These are phyloP conservation scores for Nasonovia ribisnigri DNA, from an alignment of 2,888 invertebrate genomes.

Conservation along the genomic window DNA sequence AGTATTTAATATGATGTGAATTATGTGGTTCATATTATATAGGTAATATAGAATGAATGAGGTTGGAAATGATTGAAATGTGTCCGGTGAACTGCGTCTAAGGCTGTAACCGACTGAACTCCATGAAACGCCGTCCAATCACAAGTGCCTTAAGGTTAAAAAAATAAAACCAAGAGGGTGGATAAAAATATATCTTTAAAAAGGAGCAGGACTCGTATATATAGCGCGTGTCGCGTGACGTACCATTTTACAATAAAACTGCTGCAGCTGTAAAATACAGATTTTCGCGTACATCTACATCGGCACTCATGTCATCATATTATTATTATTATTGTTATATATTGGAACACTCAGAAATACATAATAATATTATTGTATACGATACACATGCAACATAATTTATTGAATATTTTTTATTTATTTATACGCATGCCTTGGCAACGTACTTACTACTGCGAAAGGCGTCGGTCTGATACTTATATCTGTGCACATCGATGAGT, in stretches of 20 bases:
- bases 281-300: not conserved
- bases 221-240: not conserved
- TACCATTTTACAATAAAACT: not conserved
- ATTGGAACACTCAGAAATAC: not conserved
- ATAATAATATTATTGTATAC: not conserved
- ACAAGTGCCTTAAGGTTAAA: too few species aligned
- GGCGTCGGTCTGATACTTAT: not conserved
- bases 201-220: not conserved
- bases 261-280: not conserved
- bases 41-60: too few species aligned
- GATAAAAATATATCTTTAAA: too few species aligned
- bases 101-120: too few species aligned
- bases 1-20: too few species aligned
- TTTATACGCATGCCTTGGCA: not conserved
- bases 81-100: too few species aligned
- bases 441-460: not conserved
- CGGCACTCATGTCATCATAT: not conserved
- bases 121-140: too few species aligned
- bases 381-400: not conserved
- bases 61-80: too few species aligned
- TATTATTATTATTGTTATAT: not conserved
- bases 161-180: too few species aligned
- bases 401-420: not conserved
- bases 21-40: too few species aligned
- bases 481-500: not conserved